Evolutionary conservation across 2,888 invertebrate genomes (phyloP).

Genomic region (Drosophila acutilabella): DNA sequence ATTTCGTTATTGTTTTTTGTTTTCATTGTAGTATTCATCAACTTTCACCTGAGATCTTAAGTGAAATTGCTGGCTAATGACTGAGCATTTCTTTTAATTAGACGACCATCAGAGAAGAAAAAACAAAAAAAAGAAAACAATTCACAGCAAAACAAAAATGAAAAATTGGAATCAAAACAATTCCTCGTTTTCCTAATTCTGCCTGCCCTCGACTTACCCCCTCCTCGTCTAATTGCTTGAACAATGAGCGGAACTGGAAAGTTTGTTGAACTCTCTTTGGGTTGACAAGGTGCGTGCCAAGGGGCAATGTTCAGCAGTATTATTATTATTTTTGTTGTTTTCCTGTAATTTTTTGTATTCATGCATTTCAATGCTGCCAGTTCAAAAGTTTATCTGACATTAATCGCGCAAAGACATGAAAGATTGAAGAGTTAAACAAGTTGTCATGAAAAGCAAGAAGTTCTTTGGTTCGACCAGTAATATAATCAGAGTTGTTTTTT

Average conservation of each 20-base stretch:
- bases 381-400: slow-evolving; percentile 42
- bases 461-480: neutral
- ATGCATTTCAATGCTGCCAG: slow-evolving; percentile 13
- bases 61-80: slow-evolving; percentile 78
- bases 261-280: slow-evolving; percentile 58
- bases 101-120: slow-evolving; percentile 60
- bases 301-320: slow-evolving; percentile 27
- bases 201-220: neutral
- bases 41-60: slow-evolving; percentile 73
- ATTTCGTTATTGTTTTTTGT: slow-evolving; percentile 3
- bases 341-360: neutral
- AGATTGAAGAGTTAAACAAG: slow-evolving; percentile 36
- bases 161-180: slow-evolving; percentile 21
- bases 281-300: slow-evolving; percentile 57
- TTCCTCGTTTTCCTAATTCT: slow-evolving; percentile 16
- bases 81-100: slow-evolving; percentile 76
- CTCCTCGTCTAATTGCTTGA: neutral
- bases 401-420: slow-evolving; percentile 40
- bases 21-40: slow-evolving; percentile 27
- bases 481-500: neutral
- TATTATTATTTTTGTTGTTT: slow-evolving; percentile 4
- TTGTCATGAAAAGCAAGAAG: slow-evolving; percentile 3
- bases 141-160: slow-evolving; percentile 32
- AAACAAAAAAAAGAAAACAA: slow-evolving; percentile 26
- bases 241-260: slow-evolving; percentile 54